phyloP scores from a whole-genome alignment of 2,113 vertebrate species.

The Oryzias curvinotus region DNA sequence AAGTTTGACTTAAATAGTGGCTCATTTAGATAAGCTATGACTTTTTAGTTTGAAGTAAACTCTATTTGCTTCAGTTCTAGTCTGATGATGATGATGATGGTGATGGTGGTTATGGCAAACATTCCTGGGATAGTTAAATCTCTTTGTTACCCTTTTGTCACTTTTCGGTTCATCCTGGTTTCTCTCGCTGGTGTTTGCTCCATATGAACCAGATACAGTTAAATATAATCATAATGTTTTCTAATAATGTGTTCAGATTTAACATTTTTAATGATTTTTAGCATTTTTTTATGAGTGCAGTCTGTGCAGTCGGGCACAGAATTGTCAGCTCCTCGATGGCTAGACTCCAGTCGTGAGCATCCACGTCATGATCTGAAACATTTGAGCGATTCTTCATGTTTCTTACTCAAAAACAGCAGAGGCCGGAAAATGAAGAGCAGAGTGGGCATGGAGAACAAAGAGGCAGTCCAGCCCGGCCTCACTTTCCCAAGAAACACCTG shows the following conservation, averaged over 20 bases:
- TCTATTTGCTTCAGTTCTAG: neutral
- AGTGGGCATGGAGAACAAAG: constrained; percentile 81
- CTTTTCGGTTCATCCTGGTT: constrained; percentile 7
- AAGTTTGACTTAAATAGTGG: no score
- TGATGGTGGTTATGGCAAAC: neutral
- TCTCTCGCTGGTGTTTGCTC: neutral
- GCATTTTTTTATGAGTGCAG: no score
- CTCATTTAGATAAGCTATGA: no score
- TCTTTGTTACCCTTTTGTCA: neutral
- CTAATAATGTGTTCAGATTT: no score
- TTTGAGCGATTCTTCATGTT: constrained; percentile 9
- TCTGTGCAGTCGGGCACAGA: no score
- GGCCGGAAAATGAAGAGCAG: constrained; percentile 89
- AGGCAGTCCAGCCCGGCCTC: constrained; percentile 83
- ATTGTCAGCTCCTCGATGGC: no score
- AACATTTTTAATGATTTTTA: no score
- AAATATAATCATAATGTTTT: no score
- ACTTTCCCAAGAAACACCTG: constrained; percentile 90
- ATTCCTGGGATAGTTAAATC: constrained; percentile 24
- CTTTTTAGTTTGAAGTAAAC: neutral
- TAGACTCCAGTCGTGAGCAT: no score
- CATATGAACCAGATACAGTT: neutral
- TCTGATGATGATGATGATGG: neutral
- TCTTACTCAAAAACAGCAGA: constrained; percentile 63
- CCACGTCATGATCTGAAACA: neutral